These are phyloP conservation scores for Rhodophaea formosa DNA, from an alignment of 2,888 invertebrate genomes.

Conservation along the genomic window DNA sequence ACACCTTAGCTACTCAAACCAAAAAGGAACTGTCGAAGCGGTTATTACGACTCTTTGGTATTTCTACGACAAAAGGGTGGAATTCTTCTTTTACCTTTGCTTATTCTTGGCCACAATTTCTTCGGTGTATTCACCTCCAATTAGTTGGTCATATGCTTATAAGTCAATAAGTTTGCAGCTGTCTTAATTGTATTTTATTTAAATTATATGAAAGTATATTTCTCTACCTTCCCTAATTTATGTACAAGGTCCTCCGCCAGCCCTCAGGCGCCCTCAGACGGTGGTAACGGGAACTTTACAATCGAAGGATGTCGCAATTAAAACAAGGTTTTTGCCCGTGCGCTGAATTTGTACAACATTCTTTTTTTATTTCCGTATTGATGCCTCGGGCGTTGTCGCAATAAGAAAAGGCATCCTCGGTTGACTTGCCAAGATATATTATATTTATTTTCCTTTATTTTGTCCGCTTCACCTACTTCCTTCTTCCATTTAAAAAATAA, in stretches of 20 bases:
- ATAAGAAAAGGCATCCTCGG: not conserved
- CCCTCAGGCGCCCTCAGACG: slow-evolving; percentile 1
- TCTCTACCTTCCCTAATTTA: not conserved
- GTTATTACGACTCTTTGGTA: too few relatives aligned
- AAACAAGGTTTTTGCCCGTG: slow-evolving; percentile 1
- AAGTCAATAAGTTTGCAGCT: too few relatives aligned
- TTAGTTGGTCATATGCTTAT: too few relatives aligned
- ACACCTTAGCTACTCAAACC: too few relatives aligned
- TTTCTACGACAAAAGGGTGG: too few relatives aligned
- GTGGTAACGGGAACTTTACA: not conserved
- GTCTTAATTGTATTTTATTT: too few relatives aligned
- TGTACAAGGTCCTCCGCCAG: not conserved
- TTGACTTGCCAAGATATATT: not conserved
- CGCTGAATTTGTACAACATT: not conserved
- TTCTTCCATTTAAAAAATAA: not conserved
- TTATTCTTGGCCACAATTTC: too few relatives aligned
- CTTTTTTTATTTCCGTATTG: not conserved
- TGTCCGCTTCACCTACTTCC: not conserved
- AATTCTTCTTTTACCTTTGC: too few relatives aligned
- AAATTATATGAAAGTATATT: too few relatives aligned
- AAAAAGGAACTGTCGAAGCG: too few relatives aligned
- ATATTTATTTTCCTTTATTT: not conserved
- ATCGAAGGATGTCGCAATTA: slow-evolving; percentile 7
- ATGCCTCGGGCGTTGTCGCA: not conserved
- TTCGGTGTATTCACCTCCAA: too few relatives aligned